Evolutionary conservation across 2,113 vertebrate genomes (phyloP).

Genomic region (Odocoileus virginianus): DNA sequence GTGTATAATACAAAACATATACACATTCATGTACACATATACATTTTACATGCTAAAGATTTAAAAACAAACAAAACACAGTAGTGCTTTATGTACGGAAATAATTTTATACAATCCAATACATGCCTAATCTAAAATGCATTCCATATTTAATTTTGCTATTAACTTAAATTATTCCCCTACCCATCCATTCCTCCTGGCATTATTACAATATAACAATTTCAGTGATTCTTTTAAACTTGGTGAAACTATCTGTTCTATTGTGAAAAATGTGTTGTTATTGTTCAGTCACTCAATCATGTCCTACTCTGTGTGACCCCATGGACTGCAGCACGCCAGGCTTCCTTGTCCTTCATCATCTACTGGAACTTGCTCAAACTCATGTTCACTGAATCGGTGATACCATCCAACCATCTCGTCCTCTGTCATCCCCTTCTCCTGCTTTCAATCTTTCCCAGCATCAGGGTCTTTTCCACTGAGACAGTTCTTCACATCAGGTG

Average conservation of each 20-base stretch:
- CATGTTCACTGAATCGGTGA: not conserved
- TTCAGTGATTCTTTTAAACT: not conserved
- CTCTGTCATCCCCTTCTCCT: not conserved
- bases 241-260: not conserved
- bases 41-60: not conserved
- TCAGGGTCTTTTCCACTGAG: not conserved
- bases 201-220: not conserved
- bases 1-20: not conserved
- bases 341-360: not conserved
- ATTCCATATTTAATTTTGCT: not conserved
- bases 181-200: not conserved
- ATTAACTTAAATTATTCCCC: slow-evolving; percentile 19
- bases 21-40: not conserved
- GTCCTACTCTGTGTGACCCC: not conserved
- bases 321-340: not conserved
- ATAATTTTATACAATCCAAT: not conserved
- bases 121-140: not conserved
- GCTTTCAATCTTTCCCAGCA: not conserved
- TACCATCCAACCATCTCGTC: not conserved
- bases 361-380: not conserved
- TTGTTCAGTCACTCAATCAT: not conserved
- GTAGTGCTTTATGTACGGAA: not conserved
- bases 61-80: not conserved
- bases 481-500: not conserved
- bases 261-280: not conserved